Evolutionary conservation across 1,140 invertebrate species (phyloP).

Genomic region (Cyclargus thomasi): DNA sequence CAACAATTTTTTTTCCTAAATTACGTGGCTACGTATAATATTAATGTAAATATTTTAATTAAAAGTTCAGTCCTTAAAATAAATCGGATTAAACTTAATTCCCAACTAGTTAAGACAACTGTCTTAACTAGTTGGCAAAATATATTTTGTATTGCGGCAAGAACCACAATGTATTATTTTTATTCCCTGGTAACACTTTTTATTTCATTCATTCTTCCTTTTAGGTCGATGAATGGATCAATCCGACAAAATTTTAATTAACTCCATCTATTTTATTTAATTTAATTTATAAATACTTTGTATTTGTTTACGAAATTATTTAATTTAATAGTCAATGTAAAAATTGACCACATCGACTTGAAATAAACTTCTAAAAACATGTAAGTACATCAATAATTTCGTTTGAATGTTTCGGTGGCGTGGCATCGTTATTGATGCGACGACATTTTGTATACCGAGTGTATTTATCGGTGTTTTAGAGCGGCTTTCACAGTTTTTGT

Average conservation of each 20-base stretch:
- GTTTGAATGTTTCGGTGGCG: constrained; percentile 43
- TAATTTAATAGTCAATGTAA: constrained; percentile 11
- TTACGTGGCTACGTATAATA: too few relatives aligned
- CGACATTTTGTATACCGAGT: constrained; percentile 69
- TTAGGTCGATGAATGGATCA: constrained; percentile 22
- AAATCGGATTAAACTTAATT: too few relatives aligned
- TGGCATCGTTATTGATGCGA: constrained; percentile 59
- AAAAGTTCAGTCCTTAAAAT: too few relatives aligned
- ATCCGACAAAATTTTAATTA: constrained; percentile 21
- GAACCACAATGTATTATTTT: neutral
- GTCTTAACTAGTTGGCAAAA: neutral
- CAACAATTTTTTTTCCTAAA: too few relatives aligned
- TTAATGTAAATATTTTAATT: too few relatives aligned
- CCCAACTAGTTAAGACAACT: too few relatives aligned
- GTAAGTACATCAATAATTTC: constrained; percentile 45
- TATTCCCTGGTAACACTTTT: constrained; percentile 10
- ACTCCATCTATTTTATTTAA: constrained; percentile 21
- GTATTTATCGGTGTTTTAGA: constrained; percentile 39
- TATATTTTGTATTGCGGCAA: neutral
- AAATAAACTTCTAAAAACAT: constrained; percentile 35
- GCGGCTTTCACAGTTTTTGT: constrained; percentile 11
- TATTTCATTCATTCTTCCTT: constrained; percentile 21
- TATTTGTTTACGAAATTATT: constrained; percentile 6
- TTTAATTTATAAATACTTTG: constrained; percentile 24
- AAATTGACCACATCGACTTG: constrained; percentile 19